A percentile compares a stretch with the other conserved stretches of the same genome.
Evolutionary conservation across 2,888 invertebrate species (phyloP).

Genomic region (Cephus pulcher): DNA sequence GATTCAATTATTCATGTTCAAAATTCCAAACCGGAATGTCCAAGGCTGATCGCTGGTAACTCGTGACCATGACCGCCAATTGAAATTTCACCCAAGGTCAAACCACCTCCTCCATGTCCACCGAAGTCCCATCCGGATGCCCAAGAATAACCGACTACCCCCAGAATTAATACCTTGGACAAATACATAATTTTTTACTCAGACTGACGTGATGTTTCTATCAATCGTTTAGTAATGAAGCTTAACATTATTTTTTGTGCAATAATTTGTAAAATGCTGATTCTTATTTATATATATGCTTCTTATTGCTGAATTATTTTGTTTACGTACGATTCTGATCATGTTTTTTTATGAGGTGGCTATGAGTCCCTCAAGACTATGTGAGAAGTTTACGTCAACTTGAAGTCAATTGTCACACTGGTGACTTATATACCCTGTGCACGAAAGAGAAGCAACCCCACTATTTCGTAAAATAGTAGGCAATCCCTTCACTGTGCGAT

Average conservation of each 20-base stretch:
- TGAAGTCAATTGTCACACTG: conserved; percentile 10
- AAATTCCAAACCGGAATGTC: conserved; percentile 30
- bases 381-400: conserved; percentile 22
- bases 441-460: conserved; percentile 32
- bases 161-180: conserved; percentile 18
- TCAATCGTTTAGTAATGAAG: not conserved
- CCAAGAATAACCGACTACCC: conserved; percentile 30
- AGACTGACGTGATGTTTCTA: not conserved
- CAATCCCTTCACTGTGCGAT: conserved; percentile 35
- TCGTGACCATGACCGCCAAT: conserved; percentile 27
- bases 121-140: conserved; percentile 37
- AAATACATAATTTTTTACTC: conserved; percentile 6
- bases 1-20: not conserved
- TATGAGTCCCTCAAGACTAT: conserved; percentile 12
- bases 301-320: not conserved
- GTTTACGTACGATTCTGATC: conserved; percentile 25
- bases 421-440: conserved; percentile 24
- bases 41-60: conserved; percentile 37
- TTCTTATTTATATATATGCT: not conserved
- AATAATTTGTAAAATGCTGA: not conserved
- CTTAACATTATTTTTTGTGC: not conserved
- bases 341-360: conserved; percentile 13
- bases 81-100: conserved; percentile 52
- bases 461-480: conserved; percentile 31
- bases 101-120: conserved; percentile 28